Percentiles rank a stretch among this genome's conserved stretches.
These are phyloP conservation scores for Erebia aethiops DNA, from an alignment of 2,888 invertebrate genomes.

Conservation along the genomic window DNA sequence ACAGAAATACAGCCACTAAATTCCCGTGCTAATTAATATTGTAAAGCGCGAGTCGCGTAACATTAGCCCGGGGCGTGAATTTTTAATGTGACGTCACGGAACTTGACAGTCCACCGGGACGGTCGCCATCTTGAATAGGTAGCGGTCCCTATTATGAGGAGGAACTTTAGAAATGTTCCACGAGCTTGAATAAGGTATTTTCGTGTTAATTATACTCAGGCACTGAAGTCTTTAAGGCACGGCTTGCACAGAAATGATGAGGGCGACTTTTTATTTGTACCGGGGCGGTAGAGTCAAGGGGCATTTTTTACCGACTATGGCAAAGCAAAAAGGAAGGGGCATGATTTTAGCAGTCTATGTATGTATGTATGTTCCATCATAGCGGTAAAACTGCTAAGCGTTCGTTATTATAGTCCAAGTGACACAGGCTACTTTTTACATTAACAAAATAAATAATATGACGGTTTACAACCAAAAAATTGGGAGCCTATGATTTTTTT, in stretches of 20 bases:
- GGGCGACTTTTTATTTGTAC: too few species aligned
- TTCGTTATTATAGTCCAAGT: too few species aligned
- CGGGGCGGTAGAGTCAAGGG: too few species aligned
- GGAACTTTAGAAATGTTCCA: constrained; percentile 16
- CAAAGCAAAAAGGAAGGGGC: too few species aligned
- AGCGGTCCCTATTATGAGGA: constrained; percentile 13
- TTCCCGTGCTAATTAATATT: constrained; percentile 49
- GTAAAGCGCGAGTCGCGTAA: constrained; percentile 48
- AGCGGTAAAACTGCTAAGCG: too few species aligned
- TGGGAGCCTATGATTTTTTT: too few species aligned
- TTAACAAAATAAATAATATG: too few species aligned
- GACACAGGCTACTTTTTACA: too few species aligned
- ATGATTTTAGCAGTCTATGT: too few species aligned
- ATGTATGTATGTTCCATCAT: too few species aligned
- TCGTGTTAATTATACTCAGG: neutral
- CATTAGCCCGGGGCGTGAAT: constrained; percentile 55
- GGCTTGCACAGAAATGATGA: neutral
- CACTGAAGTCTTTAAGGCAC: neutral
- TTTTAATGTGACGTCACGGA: constrained; percentile 50
- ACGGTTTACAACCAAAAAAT: too few species aligned
- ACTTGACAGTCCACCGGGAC: constrained; percentile 37
- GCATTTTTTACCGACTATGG: too few species aligned
- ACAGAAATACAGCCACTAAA: constrained; percentile 1
- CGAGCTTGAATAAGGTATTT: constrained; percentile 4
- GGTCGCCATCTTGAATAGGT: constrained; percentile 32